These are phyloP conservation scores for Picus viridis DNA, from an alignment of 2,797 vertebrate species.

Conservation along the genomic window DNA sequence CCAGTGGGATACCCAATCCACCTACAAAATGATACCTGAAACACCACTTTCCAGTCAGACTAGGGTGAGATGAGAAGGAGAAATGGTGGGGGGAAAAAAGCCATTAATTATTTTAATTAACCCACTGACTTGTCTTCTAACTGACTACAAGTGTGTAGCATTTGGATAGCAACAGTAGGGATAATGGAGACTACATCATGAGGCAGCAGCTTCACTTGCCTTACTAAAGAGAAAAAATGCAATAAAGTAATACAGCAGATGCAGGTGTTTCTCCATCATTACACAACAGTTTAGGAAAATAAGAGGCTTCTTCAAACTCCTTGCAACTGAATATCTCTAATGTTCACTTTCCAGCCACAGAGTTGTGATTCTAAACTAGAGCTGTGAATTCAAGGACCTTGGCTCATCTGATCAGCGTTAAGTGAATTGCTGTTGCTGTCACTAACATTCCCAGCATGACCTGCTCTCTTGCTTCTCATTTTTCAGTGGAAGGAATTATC, in stretches of 20 bases:
- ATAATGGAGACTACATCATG: not conserved
- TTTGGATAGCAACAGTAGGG: not conserved
- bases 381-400: not conserved
- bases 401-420: not conserved
- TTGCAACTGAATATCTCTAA: not conserved
- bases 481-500: not conserved
- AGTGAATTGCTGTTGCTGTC: not conserved
- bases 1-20: not conserved
- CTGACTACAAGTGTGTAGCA: not conserved
- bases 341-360: not conserved
- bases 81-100: no score
- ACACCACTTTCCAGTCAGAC: not conserved
- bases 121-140: not conserved
- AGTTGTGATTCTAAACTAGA: not conserved
- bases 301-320: not conserved
- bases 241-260: not conserved
- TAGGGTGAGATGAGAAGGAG: rapidly evolving
- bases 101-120: no score
- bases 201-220: not conserved
- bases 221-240: not conserved
- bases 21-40: not conserved
- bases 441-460: not conserved
- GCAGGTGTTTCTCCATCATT: not conserved
- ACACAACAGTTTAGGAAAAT: not conserved
- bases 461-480: not conserved